Conservation (phyloP, 2,888 invertebrate species). For the Scaptomyza polygonia region DNA sequence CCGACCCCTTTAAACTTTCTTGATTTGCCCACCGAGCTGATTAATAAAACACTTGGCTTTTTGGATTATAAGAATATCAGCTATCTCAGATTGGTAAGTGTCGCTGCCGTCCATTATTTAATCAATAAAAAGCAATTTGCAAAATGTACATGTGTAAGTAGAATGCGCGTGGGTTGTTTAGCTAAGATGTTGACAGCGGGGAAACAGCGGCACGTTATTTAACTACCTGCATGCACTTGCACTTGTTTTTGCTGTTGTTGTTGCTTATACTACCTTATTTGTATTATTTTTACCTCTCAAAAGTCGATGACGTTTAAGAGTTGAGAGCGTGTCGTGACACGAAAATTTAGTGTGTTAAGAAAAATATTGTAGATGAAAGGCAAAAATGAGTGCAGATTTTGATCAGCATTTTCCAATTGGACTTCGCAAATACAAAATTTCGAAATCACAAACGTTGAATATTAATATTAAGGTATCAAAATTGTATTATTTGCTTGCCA, state of each 20-base stretch:
- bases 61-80: slow-evolving; percentile 91
- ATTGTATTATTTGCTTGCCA: background rate
- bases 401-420: slow-evolving; percentile 3
- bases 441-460: background rate
- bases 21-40: slow-evolving; percentile 91
- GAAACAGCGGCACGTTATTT: slow-evolving; percentile 31
- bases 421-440: background rate
- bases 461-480: background rate
- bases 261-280: slow-evolving; percentile 22
- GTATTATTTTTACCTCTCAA: slow-evolving; percentile 61
- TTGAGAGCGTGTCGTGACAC: slow-evolving; percentile 31
- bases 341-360: background rate
- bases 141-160: slow-evolving; percentile 53
- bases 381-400: background rate
- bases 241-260: slow-evolving; percentile 29
- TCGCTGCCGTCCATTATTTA: slow-evolving; percentile 56
- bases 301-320: slow-evolving; percentile 44
- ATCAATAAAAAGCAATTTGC: slow-evolving; percentile 75
- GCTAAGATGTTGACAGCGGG: slow-evolving; percentile 12
- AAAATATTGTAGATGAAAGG: background rate
- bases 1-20: slow-evolving; percentile 84
- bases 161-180: slow-evolving; percentile 55
- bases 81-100: slow-evolving; percentile 91
- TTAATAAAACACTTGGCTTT: slow-evolving; percentile 91
- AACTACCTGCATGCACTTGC: slow-evolving; percentile 66